Evolutionary conservation across 2,888 invertebrate species (phyloP).

Genomic region (Ephialtes manifestator): DNA sequence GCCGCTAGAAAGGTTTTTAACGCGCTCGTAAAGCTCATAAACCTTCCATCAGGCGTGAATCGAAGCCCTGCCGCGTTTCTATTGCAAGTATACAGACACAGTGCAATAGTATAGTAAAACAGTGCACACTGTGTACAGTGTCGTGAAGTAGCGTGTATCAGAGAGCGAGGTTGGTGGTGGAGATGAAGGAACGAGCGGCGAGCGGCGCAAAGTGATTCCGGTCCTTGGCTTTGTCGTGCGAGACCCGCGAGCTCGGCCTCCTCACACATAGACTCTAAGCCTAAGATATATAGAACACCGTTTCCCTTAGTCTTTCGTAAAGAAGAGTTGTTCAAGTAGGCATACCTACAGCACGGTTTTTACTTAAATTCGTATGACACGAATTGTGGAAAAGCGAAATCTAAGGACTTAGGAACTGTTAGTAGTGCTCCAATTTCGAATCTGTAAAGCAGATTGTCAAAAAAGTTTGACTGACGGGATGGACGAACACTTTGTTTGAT

Average conservation of each 20-base stretch:
- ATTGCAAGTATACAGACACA: conserved; percentile 53
- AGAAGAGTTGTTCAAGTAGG: conserved; percentile 22
- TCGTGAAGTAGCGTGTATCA: conserved; percentile 17
- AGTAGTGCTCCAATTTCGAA: conserved; percentile 34
- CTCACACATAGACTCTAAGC: conserved; percentile 35
- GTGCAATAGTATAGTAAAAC: conserved; percentile 52
- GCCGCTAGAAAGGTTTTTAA: conserved; percentile 70
- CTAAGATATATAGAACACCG: conserved; percentile 44
- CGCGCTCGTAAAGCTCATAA: conserved; percentile 70
- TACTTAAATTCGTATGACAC: conserved; percentile 29
- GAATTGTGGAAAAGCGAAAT: conserved; percentile 41
- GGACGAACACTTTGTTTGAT: conserved; percentile 13
- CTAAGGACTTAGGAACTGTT: conserved; percentile 13
- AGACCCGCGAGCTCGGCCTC: conserved; percentile 50
- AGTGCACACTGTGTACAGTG: conserved; percentile 8
- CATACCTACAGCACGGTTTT: background rate
- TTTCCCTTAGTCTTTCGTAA: conserved; percentile 25
- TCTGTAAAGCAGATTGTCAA: background rate
- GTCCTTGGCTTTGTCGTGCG: conserved; percentile 64
- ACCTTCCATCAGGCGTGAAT: conserved; percentile 70
- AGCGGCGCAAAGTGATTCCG: conserved; percentile 67
- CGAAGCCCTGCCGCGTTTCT: conserved; percentile 58
- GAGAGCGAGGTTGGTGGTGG: conserved; percentile 33
- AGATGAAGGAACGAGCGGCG: conserved; percentile 59
- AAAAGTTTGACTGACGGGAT: background rate